Evolutionary conservation across 2,797 vertebrate species (phyloP).

Genomic region (Myotis myotis): DNA sequence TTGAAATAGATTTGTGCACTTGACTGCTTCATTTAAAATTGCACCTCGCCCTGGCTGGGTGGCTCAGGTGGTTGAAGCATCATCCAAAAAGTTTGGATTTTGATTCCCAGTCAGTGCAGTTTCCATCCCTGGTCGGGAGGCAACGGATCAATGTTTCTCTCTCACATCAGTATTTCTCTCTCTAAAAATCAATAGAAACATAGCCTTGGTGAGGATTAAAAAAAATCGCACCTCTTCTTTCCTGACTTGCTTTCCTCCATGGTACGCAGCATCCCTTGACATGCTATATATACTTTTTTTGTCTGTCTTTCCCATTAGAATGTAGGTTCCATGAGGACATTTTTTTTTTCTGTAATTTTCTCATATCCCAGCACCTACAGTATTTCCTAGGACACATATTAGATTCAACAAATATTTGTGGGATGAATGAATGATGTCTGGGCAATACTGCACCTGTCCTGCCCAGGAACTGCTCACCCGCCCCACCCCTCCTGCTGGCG

Average conservation of each 20-base stretch:
- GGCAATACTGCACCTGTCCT: not conserved
- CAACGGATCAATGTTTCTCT: not conserved
- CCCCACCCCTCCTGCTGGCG: not conserved
- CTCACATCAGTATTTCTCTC: not conserved
- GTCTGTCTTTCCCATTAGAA: not conserved
- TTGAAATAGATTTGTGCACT: not conserved
- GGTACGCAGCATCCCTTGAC: not conserved
- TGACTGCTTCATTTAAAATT: not conserved
- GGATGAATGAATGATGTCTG: not conserved
- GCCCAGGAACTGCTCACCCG: not conserved
- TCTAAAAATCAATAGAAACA: not conserved
- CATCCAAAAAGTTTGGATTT: not conserved
- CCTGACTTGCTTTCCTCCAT: not conserved
- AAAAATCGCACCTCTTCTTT: not conserved
- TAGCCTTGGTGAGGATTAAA: not conserved
- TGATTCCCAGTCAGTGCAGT: no score
- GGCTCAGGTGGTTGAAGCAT: not conserved
- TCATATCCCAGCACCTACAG: not conserved
- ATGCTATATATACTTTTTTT: not conserved
- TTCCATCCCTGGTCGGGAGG: not conserved
- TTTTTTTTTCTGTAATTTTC: not conserved
- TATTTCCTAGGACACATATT: not conserved
- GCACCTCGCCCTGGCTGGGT: not conserved
- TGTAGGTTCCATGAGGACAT: not conserved
- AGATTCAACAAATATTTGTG: not conserved